Evolutionary conservation across 2,888 invertebrate species (phyloP).

Genomic region (Melanargia galathea): DNA sequence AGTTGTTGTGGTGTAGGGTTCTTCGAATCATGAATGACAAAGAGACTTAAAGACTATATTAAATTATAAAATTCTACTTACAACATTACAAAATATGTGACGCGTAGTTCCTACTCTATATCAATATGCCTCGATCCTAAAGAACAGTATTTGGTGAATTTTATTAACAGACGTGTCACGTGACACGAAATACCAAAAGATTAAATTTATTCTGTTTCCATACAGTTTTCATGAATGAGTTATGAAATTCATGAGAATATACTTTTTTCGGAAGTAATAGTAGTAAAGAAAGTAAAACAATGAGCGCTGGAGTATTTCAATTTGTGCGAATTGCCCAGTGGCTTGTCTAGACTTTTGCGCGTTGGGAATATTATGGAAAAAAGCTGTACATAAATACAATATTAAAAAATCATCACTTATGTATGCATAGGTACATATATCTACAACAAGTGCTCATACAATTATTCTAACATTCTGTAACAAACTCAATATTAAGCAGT

Average conservation of each 20-base stretch:
- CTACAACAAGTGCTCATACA: background rate
- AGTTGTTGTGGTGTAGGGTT: too few relatives aligned
- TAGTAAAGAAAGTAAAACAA: too few relatives aligned
- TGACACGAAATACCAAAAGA: background rate
- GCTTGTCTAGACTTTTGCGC: background rate
- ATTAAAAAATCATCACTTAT: too few relatives aligned
- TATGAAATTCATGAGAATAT: background rate
- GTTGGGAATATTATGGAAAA: background rate
- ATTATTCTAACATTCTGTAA: conserved; percentile 2
- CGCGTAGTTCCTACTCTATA: too few relatives aligned
- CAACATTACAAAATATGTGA: too few relatives aligned
- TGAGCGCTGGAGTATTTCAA: background rate
- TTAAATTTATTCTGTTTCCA: too few relatives aligned
- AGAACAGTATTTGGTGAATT: background rate
- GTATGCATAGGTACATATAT: too few relatives aligned
- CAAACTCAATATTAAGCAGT: background rate
- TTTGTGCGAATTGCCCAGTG: background rate
- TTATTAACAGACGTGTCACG: background rate
- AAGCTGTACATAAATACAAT: background rate
- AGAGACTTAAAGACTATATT: too few relatives aligned
- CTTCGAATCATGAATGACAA: too few relatives aligned
- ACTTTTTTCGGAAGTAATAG: too few relatives aligned
- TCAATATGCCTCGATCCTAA: background rate
- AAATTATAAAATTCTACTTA: too few relatives aligned
- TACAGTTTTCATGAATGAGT: too few relatives aligned